Base-by-base conservation (phyloP, 2,113 vertebrate species). In the Meles meles region DNA sequence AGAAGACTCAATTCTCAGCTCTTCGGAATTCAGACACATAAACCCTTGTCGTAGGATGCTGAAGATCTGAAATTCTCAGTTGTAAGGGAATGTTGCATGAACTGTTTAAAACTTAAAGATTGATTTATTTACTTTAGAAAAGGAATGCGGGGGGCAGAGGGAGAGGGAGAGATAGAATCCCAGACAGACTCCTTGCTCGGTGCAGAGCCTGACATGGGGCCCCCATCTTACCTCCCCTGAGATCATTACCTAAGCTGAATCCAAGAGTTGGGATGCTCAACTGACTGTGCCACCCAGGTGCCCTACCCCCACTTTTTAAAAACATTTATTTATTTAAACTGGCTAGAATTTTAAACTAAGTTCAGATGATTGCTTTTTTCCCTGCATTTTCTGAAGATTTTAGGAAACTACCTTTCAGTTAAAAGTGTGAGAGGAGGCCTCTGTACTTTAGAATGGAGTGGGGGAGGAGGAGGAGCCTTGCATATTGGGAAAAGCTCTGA, bases 331-430 rank as follows among this genome's bases (percentile, higher is more conserved):
- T 69, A 69, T 9, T 69, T 74, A 90, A 76, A 61, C 52, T 95
- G 10, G 80, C 80, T 18, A 94, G 83, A 97, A 94, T 94, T 96
- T 92, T 85, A 67, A 76, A 88, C 34, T 86, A 59, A 59, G 76
- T 93, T 84, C 49, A 86, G 72, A 39, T 52, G 55, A 49, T 82
- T 94, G 31, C 11, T 76, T 29, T 92, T 55, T n/a, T 7, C 2
- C 42, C 34, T 13, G 0, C 11, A 39, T 95, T 88, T 84, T 95
- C 49, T 65, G 0, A n/a, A 76, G n/a, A 82, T 91, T 83, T 79
- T 82, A 84, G 52, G 72, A 97, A 94, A 44, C 95, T 27, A 14
- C 37, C 65, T 20, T 95, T 86, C n/a, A 42, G 2, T 94, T 97
- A 77, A 42, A 94, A 88, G 34, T 74, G 7, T 67, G 55, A 94